Evolutionary conservation across 2,888 invertebrate genomes (phyloP), one percentile per base, ranked within the genome.

Genomic region (Agrotis puta): DNA sequence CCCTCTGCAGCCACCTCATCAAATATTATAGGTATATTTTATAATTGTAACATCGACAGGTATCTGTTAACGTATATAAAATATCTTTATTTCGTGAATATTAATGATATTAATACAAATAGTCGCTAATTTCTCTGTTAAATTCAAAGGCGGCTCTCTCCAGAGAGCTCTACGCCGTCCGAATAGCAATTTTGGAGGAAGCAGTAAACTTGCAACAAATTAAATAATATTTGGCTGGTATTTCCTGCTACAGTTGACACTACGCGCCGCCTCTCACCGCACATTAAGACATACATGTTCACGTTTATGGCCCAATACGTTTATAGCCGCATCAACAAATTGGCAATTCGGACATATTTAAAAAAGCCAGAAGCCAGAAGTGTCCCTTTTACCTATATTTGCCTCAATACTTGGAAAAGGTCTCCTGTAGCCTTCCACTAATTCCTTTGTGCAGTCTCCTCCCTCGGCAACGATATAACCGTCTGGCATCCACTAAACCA

Each of bases 261-360:
- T 64, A 51, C 64, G 14, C 70, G 24, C 18, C 39, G 5, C 18
- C 24, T 24, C 39, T 14, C 18, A 6, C 18, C 24, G n/a, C 11
- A 57, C 56, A n/a, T 76, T 51, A 27, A 45, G 14, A 58, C 54
- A 43, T 56, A 48, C 22, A 58, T 43, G 27, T 54, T 70, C 24
- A 53, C 7, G 24, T 77, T 73, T 73, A 73, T 73, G 71, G 56
- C 14, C 71, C 54, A 70, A 59, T 48, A 56, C 48, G 16, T 73
- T 73, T 58, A 73, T 53, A 47, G 57, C 33, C n/a, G 57, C 50
- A 77, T 57, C 69, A 77, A 73, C 50, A 77, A 73, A 77, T 77
- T 73, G 77, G 57, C 39, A 11, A 39, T 39, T 39, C 39, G 39
- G 39, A 39, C 39, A 39, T 39, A 39, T 39, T 11, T 39, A 39